Evolutionary conservation across 2,888 invertebrate genomes (phyloP), one percentile per base, ranked within the genome.

Genomic region (Ypsolopha sequella): DNA sequence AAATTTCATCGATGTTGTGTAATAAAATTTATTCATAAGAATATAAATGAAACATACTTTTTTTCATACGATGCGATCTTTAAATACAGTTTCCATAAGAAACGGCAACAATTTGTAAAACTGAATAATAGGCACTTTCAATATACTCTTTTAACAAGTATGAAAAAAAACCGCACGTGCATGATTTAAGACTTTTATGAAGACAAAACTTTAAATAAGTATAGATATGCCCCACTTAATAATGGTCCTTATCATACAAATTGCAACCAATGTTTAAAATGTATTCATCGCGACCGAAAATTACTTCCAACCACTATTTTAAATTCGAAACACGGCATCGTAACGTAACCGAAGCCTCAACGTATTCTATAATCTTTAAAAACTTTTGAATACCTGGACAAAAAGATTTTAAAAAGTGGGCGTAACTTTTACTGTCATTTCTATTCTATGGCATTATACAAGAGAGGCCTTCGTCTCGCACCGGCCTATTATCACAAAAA

Each of bases 361-460:
- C 70, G 60, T 73, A 82, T 81, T 81, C 75, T 73, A 66, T 71
- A 73, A 82, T 80, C 77, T 80, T 81, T 86, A 80, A 85, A 85
- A 85, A 81, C 75, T 70, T 81, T 81, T 80, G 64, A 75, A 76
- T 66, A 63, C 60, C 53, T 58, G 51, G 57, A 73, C 75, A 79
- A 80, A 81, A 76, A 73, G 73, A 73, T 69, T 76, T 77, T 68
- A 80, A 81, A 78, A 85, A 84, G 84, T 82, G 79, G 86, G 86
- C 86, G 86, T 84, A 62, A 68, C 81, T 80, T 69, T 69, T 68
- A 73, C 80, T 84, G 80, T 81, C 84, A 79, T 80, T 82, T 76
- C 68, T 60, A 64, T 68, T 67, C 65, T 62, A 62, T 60, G 59
- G 55, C 66, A 81, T 77, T 81, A 84, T 81, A 68, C 60, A 14